These are phyloP conservation scores for Pipra filicauda DNA, from an alignment of 2,113 vertebrate genomes.

Conservation along the genomic window DNA sequence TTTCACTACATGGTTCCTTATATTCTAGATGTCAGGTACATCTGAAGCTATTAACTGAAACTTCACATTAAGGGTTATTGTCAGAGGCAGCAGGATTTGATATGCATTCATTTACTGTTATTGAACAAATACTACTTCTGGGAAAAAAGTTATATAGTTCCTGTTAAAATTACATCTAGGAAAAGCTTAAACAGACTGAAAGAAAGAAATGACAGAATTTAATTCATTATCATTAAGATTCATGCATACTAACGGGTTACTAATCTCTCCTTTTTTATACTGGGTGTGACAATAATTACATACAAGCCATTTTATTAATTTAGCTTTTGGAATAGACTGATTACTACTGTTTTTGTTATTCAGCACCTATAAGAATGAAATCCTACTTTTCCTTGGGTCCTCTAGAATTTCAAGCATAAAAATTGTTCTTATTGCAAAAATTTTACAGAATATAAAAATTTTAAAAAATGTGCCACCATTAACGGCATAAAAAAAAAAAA, in stretches of 20 bases:
- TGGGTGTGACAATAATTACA: background rate
- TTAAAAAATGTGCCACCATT: background rate
- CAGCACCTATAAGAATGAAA: background rate
- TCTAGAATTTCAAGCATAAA: background rate
- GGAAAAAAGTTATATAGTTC: background rate
- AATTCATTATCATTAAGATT: background rate
- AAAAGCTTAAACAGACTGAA: background rate
- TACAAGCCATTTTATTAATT: background rate
- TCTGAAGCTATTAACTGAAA: constrained; percentile 67
- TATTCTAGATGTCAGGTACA: constrained; percentile 71
- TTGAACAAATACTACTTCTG: constrained; percentile 65
- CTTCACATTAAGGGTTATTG: constrained; percentile 68
- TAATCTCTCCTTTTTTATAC: background rate
- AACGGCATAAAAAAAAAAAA: background rate
- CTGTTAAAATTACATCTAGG: background rate
- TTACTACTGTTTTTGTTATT: background rate
- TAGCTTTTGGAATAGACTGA: background rate
- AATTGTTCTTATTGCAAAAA: background rate
- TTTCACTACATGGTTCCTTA: constrained; percentile 65
- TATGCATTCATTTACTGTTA: constrained; percentile 60
- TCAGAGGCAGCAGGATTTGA: constrained; percentile 67
- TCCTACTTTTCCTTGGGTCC: background rate
- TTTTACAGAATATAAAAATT: background rate
- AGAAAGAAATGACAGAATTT: background rate
- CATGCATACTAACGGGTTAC: background rate